A percentile compares a stretch with the other conserved stretches of the same genome.
These are phyloP conservation scores for Paralvinella palmiformis DNA, from an alignment of 1,140 invertebrate species.

Conservation along the genomic window DNA sequence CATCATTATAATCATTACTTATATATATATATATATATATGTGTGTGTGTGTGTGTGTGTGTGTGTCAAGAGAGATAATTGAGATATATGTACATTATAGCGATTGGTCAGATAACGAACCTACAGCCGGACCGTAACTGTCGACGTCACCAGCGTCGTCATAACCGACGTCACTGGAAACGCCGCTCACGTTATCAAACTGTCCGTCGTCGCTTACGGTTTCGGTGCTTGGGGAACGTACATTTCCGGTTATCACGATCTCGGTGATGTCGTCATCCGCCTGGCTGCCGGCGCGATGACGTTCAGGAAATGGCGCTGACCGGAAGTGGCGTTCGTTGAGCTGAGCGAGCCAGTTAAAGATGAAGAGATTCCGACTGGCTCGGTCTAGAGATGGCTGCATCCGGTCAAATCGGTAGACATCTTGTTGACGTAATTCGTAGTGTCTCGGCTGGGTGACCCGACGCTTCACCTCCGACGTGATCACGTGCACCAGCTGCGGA, in stretches of 20 bases:
- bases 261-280: background rate
- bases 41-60: background rate
- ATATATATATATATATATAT: background rate
- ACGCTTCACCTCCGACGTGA: background rate
- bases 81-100: background rate
- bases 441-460: background rate
- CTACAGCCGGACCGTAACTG: background rate
- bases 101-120: background rate
- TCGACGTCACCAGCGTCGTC: background rate
- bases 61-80: background rate
- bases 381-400: background rate
- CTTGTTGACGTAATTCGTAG: background rate
- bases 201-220: too few species aligned
- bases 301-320: background rate
- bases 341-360: constrained; percentile 8
- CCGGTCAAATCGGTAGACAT: background rate
- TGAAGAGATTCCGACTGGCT: background rate
- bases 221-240: background rate
- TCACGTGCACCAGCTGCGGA: background rate
- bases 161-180: background rate
- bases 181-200: too few species aligned
- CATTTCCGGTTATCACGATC: background rate
- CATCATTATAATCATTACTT: too few species aligned
- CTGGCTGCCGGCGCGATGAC: background rate
- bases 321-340: background rate